Conservation (phyloP, 1,140 invertebrate genomes). For the Archivesica marissinica region DNA sequence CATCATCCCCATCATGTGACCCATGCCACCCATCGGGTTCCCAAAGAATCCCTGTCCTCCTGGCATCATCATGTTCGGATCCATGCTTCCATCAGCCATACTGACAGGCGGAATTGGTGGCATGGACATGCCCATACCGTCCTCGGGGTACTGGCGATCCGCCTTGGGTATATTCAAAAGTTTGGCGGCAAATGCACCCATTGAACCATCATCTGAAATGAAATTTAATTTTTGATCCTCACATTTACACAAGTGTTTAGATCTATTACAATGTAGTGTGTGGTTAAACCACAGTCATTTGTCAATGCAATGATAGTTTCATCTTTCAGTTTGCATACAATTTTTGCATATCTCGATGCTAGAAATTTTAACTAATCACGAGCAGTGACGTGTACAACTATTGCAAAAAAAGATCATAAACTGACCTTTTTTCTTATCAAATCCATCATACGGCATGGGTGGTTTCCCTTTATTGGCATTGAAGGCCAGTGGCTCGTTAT, state of each 20-base stretch:
- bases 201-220: slow-evolving; percentile 35
- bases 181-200: slow-evolving; percentile 59
- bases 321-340: not conserved
- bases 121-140: slow-evolving; percentile 29
- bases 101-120: slow-evolving; percentile 4
- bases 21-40: slow-evolving; percentile 47
- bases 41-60: slow-evolving; percentile 56
- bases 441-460: slow-evolving; percentile 46
- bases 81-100: slow-evolving; percentile 1
- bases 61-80: slow-evolving; percentile 58
- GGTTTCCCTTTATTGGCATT: slow-evolving; percentile 51
- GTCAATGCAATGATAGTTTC: too few relatives aligned
- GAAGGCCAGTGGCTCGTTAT: slow-evolving; percentile 57
- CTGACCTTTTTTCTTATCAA: slow-evolving; percentile 25
- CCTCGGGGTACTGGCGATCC: slow-evolving; percentile 6
- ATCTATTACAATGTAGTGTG: too few relatives aligned
- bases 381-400: not conserved
- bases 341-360: not conserved
- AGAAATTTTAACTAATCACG: too few relatives aligned
- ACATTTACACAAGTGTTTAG: too few relatives aligned
- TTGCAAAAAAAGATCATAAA: not conserved
- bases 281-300: too few relatives aligned
- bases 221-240: too few relatives aligned
- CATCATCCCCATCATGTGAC: slow-evolving; percentile 71
- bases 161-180: slow-evolving; percentile 46